phyloP scores from a whole-genome alignment of 1,140 invertebrate genomes.

The Lutraria rhynchaena region DNA sequence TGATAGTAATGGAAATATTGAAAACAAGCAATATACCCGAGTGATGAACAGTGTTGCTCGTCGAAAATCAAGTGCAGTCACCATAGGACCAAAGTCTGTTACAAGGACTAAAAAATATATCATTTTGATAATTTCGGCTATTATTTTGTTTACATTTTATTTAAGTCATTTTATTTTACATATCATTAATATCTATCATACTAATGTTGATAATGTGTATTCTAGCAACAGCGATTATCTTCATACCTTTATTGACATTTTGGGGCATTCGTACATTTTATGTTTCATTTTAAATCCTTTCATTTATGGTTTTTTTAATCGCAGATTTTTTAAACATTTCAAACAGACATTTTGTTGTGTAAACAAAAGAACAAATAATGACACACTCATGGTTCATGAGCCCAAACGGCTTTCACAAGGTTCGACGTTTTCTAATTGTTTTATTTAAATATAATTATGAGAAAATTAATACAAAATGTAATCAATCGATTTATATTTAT shows the following conservation, averaged over 20 bases:
- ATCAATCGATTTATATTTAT: too few relatives aligned
- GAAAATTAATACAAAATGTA: too few relatives aligned
- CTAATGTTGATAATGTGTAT: background rate
- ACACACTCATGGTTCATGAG: background rate
- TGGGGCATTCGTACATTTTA: slow-evolving; percentile 18
- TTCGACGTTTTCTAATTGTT: too few relatives aligned
- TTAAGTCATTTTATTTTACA: slow-evolving; percentile 35
- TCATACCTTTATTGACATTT: background rate
- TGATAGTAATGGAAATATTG: background rate
- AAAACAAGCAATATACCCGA: background rate
- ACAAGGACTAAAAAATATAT: slow-evolving; percentile 3
- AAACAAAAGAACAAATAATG: background rate
- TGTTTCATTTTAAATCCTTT: slow-evolving; percentile 41
- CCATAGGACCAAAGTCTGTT: background rate
- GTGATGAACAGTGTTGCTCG: background rate
- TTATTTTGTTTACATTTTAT: slow-evolving; percentile 39
- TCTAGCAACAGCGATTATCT: background rate
- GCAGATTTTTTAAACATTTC: slow-evolving; percentile 29
- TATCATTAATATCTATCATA: slow-evolving; percentile 2
- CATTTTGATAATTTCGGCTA: slow-evolving; percentile 2
- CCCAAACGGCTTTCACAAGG: too few relatives aligned
- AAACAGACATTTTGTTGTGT: slow-evolving; percentile 1
- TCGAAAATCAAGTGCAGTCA: slow-evolving; percentile 20
- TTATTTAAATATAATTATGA: too few relatives aligned
- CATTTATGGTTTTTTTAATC: slow-evolving; percentile 30